phyloP scores from a whole-genome alignment of 1,140 invertebrate species.

The Heliconius nattereri region DNA sequence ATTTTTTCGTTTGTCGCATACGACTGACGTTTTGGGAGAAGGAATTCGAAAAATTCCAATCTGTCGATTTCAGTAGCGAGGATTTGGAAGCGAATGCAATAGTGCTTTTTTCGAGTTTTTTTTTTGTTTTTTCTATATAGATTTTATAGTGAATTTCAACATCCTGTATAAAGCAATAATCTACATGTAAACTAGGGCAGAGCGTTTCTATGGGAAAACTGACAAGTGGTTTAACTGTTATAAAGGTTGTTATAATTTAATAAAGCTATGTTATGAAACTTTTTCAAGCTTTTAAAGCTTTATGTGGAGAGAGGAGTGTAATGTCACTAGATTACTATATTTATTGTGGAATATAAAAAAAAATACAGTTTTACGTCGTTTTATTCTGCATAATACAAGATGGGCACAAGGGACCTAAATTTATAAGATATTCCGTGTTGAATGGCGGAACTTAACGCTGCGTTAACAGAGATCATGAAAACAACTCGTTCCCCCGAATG shows the following conservation, averaged over 20 bases:
- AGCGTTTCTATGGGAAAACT: not conserved
- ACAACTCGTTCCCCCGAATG: not conserved
- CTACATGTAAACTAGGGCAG: not conserved
- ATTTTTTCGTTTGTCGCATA: slow-evolving; percentile 12
- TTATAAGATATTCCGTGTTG: too few species aligned
- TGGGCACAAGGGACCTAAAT: too few species aligned
- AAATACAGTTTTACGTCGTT: too few species aligned
- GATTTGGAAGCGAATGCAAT: slow-evolving; percentile 5
- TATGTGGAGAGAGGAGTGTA: not conserved
- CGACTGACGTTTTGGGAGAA: slow-evolving; percentile 2
- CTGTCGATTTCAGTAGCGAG: slow-evolving; percentile 10
- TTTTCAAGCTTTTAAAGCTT: not conserved
- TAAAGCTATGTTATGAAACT: not conserved
- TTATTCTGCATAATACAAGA: too few species aligned
- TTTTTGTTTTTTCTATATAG: slow-evolving; percentile 1
- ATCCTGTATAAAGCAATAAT: slow-evolving; percentile 1
- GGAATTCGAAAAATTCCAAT: slow-evolving; percentile 27
- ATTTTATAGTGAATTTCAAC: not conserved
- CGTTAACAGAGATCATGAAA: not conserved
- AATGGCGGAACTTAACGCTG: too few species aligned
- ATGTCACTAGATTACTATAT: not conserved
- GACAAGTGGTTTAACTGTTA: not conserved
- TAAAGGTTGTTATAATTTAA: not conserved
- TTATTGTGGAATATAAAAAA: not conserved
- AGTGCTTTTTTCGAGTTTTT: not conserved